Evolutionary conservation across 2,888 invertebrate species (phyloP).

Genomic region (Cephus nigrinus): DNA sequence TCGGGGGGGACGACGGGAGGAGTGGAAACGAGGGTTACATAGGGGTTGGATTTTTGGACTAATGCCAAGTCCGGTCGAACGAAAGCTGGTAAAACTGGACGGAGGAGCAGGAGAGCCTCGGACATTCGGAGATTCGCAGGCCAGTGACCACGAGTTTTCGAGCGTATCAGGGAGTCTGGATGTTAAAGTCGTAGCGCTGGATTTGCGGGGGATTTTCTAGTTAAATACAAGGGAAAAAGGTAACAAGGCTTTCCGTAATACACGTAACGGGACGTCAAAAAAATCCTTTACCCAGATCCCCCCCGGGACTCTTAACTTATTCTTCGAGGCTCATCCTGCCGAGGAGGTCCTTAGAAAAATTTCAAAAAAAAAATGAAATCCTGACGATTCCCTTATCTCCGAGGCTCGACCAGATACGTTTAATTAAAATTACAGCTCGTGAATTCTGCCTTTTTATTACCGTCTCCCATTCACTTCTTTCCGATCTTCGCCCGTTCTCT

Average conservation of each 20-base stretch:
- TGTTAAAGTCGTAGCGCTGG: conserved; percentile 24
- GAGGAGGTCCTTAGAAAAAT: not conserved
- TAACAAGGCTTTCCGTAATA: not conserved
- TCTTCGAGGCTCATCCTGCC: not conserved
- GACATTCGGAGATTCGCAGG: conserved; percentile 3
- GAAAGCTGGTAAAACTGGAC: conserved; percentile 11
- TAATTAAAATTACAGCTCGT: not conserved
- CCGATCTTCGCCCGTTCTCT: not conserved
- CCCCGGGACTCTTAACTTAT: not conserved
- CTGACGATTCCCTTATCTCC: not conserved
- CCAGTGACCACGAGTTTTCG: conserved; percentile 17
- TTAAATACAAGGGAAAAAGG: conserved; percentile 27
- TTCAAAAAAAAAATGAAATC: not conserved
- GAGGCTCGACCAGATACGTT: not conserved
- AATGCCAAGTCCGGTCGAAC: conserved; percentile 31
- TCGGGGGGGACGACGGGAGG: not conserved
- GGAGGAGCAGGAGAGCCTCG: not conserved
- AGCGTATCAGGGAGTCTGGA: conserved; percentile 21
- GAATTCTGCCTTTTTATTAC: not conserved
- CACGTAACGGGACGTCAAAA: not conserved
- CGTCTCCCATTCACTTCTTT: not conserved
- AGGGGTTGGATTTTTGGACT: conserved; percentile 30
- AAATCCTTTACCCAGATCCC: not conserved
- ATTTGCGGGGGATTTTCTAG: conserved; percentile 34
- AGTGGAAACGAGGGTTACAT: not conserved